Base-by-base conservation (phyloP, 92 coral and sea anemone species). In the Porites lobata region DNA sequence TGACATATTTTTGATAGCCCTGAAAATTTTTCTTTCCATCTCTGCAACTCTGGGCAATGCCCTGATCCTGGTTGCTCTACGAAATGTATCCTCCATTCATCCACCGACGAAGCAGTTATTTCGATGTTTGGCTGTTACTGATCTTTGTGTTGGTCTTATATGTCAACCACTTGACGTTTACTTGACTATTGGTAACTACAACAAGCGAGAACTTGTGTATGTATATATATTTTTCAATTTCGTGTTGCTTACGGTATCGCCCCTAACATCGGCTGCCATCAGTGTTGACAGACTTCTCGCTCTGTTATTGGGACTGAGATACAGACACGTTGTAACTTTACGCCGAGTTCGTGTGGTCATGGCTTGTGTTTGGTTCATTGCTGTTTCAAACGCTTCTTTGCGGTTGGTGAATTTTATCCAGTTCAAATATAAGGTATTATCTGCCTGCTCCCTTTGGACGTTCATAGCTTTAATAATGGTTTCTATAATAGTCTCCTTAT, bases 231-330 rank as follows among this genome's bases (percentile, higher is more conserved):
- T n/a, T n/a, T n/a, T n/a, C n/a, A n/a, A n/a, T n/a, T n/a, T n/a
- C n/a, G n/a, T n/a, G 59, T 54, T 54, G 9, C 13, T 54, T 54
- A 6, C 82, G 19, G 61, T 56, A 56, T 56, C 61, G 0, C 0
- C 3, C 13, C 61, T 56, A 56, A 56, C 61, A 56, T 56, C 61
- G 14, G 14, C 61, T 0, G 61, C 61, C 11, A 56, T 56, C 1
- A 75, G 63, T 54, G 47, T 56, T 18, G 65, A 75, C n/a, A 52
- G 80, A 54, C 64, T 57, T 20, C 64, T 57, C 17, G 65, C 65
- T 75, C 43, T 75, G 20, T 75, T 75, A 18, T 75, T 75, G 64
- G 14, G 80, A 1, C 14, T 75, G 13, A 38, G 76, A 9, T 72
- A 72, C 76, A 38, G 58, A 72, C 76, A 72, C 13, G 61, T 56